Percentiles rank a stretch among this genome's conserved stretches.
phyloP scores from a whole-genome alignment of 2,113 vertebrate species.

The Orthonyx spaldingii region DNA sequence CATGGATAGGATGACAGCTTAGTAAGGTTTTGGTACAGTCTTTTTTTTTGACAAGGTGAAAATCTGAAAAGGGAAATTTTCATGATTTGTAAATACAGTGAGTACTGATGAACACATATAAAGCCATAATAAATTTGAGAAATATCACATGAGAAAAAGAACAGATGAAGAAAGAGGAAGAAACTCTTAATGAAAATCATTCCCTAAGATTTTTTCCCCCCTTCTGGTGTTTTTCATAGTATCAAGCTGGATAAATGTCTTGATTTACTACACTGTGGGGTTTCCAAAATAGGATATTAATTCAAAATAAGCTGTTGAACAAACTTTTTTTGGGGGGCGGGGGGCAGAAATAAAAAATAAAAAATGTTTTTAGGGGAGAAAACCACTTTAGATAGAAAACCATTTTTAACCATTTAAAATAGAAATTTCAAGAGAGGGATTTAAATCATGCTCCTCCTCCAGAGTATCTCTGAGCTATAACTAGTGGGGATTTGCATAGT shows the following conservation, averaged over 20 bases:
- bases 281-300: neutral
- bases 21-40: neutral
- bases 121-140: neutral
- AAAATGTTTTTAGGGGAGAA: neutral
- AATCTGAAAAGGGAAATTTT: neutral
- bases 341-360: neutral
- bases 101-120: neutral
- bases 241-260: neutral
- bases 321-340: neutral
- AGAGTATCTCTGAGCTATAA: neutral
- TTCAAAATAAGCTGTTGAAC: neutral
- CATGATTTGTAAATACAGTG: neutral
- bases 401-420: too few relatives aligned
- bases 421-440: neutral
- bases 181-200: neutral
- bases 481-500: neutral
- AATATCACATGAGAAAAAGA: neutral
- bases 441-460: neutral
- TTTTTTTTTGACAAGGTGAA: neutral
- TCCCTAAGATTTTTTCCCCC: neutral
- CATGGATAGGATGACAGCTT: neutral
- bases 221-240: neutral
- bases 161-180: accelerated
- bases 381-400: too few relatives aligned
- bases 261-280: neutral